Conservation (phyloP, 2,113 vertebrate genomes). For the Elephantulus edwardii region DNA sequence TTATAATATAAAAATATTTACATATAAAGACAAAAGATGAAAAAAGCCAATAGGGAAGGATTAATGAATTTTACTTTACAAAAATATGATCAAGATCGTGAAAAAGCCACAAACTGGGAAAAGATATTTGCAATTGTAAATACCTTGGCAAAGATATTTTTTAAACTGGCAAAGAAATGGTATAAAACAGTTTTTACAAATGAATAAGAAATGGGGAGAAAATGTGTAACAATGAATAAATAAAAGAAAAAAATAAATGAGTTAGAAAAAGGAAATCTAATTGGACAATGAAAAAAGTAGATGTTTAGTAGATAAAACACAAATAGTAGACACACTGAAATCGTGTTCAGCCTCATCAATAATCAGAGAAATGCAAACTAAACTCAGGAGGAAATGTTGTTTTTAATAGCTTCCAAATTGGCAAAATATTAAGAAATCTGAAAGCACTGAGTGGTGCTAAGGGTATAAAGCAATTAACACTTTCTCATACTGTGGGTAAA, state of each 20-base stretch:
- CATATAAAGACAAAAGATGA: constrained; percentile 3
- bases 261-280: background rate
- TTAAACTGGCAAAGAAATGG: background rate
- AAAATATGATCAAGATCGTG: background rate
- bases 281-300: background rate
- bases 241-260: constrained; percentile 15
- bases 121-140: background rate
- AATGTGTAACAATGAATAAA: too few species aligned
- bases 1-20: background rate
- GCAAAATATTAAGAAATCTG: constrained; percentile 18
- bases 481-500: background rate
- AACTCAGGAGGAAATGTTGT: constrained; percentile 5
- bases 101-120: background rate
- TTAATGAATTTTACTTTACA: background rate
- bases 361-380: constrained; percentile 38
- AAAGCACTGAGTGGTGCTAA: background rate
- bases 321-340: constrained; percentile 20
- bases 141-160: too few species aligned
- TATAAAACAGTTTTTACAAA: background rate
- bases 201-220: background rate
- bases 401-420: constrained; percentile 24
- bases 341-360: background rate
- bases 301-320: constrained; percentile 2
- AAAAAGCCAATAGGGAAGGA: background rate
- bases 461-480: constrained; percentile 10